Conservation (phyloP, 1,140 invertebrate species). For the Zaprionus inermis region DNA sequence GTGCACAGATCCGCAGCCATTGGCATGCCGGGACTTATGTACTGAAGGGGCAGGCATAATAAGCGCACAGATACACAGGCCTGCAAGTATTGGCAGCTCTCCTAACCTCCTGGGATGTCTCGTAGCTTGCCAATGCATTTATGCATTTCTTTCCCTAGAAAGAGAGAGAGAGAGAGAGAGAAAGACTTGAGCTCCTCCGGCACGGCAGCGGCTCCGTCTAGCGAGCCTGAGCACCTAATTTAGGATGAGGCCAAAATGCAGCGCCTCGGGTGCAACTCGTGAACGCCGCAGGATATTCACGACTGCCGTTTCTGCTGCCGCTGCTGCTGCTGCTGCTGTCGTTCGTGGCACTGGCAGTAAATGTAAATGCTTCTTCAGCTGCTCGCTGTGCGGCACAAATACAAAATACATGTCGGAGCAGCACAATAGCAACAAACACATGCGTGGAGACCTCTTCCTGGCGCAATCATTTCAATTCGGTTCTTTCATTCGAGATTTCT, state of each 20-base stretch:
- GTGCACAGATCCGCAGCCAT: conserved; percentile 8
- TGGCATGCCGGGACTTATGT: conserved; percentile 37
- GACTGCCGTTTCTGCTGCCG: conserved; percentile 65
- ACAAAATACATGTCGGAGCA: conserved; percentile 38
- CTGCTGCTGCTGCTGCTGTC: conserved; percentile 2
- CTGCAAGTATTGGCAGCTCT: background rate
- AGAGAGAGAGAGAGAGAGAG: background rate
- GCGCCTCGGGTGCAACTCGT: conserved; percentile 74
- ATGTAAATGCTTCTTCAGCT: conserved; percentile 63
- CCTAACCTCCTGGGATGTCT: background rate
- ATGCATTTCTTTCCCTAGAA: conserved; percentile 36
- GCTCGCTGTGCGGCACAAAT: conserved; percentile 28
- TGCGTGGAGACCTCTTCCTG: conserved; percentile 6
- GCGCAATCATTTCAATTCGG: conserved; percentile 21
- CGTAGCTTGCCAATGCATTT: conserved; percentile 1
- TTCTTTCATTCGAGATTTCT: background rate
- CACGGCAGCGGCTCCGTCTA: conserved; percentile 23
- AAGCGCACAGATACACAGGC: background rate
- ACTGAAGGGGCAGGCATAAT: conserved; percentile 11
- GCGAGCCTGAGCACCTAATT: conserved; percentile 74
- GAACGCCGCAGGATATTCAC: conserved; percentile 78
- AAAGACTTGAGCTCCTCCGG: background rate
- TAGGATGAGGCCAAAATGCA: conserved; percentile 80
- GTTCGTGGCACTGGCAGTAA: conserved; percentile 42
- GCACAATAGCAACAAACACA: conserved; percentile 12